phyloP scores from a whole-genome alignment of 2,888 invertebrate genomes.

The Caradrina clavipalpis region DNA sequence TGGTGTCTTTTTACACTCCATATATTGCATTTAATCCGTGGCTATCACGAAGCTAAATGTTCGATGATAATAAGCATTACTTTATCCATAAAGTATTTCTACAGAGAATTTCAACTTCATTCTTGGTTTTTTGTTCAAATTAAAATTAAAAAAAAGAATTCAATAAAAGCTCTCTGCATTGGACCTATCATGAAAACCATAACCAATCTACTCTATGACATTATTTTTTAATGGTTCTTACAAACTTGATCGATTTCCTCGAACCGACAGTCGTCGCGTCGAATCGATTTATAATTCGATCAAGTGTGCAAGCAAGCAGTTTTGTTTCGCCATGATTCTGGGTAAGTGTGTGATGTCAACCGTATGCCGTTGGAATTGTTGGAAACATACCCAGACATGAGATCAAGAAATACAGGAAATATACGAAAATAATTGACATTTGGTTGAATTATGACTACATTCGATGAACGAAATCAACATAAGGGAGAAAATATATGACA shows the following conservation, averaged over 20 bases:
- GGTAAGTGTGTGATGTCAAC: constrained; percentile 52
- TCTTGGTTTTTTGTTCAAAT: not conserved
- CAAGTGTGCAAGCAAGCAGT: constrained; percentile 14
- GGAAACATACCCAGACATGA: constrained; percentile 50
- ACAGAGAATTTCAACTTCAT: constrained; percentile 1
- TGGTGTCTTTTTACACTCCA: too few species aligned
- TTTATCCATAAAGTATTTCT: constrained; percentile 1
- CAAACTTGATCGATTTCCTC: constrained; percentile 4
- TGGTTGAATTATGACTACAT: not conserved
- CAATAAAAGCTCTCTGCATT: not conserved
- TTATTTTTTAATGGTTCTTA: not conserved
- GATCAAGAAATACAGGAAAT: constrained; percentile 30
- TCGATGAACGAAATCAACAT: constrained; percentile 13
- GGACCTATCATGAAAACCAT: constrained; percentile 1
- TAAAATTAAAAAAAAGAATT: not conserved
- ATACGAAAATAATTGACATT: constrained; percentile 35
- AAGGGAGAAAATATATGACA: not conserved
- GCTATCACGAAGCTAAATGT: not conserved
- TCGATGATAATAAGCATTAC: constrained; percentile 8
- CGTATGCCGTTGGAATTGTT: constrained; percentile 36
- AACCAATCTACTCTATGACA: not conserved
- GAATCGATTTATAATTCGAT: not conserved
- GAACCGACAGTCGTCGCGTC: not conserved
- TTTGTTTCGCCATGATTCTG: constrained; percentile 35
- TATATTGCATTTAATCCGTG: not conserved